Evolutionary conservation across 1,140 invertebrate species (phyloP), one percentile per base, ranked within the genome.

Genomic region (Leptinotarsa lineolata): DNA sequence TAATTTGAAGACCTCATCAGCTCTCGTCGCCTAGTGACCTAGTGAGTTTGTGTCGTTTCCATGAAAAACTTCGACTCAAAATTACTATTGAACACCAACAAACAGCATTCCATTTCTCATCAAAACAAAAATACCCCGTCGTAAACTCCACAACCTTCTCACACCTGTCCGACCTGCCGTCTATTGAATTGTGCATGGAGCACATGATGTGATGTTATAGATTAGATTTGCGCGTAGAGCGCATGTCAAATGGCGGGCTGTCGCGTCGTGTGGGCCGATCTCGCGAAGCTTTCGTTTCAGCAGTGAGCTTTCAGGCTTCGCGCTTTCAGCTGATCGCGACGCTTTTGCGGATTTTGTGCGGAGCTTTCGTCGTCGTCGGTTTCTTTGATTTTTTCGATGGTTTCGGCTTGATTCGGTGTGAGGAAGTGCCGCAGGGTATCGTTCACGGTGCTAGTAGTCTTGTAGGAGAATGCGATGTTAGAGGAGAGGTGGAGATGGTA

Each of bases 191-290:
- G 74, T 74, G 74, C 76, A 74, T 8, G 2, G 73, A 72, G 76
- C 68, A 74, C 76, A 75, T 78, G 74, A 80, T 81, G 79, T 81
- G 80, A 82, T 82, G 77, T 81, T 82, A 82, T 82, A 82, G 81
- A 82, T 82, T 82, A 81, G 80, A 81, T 82, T 81, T 79, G 75
- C 73, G 72, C 72, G 74, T 54, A 79, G 61, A 76, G 81, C 81
- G 81, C 81, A 82, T 82, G 81, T 76, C 81, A 81, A 79, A 80
- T 81, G 78, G 76, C 75, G 77, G 73, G 75, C 15, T 21, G 72
- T 72, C 72, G n/a, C 39, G 72, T 72, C 72, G 68, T 72, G 65
- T 67, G 18, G 18, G 30, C 65, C 30, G 65, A 45, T 39, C 54
- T 59, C 46, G 46, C 22, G 54, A 54, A 59, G 63, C 73, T 73